These are phyloP conservation scores for Donacobius atricapilla DNA, from an alignment of 2,113 vertebrate species.

Conservation along the genomic window DNA sequence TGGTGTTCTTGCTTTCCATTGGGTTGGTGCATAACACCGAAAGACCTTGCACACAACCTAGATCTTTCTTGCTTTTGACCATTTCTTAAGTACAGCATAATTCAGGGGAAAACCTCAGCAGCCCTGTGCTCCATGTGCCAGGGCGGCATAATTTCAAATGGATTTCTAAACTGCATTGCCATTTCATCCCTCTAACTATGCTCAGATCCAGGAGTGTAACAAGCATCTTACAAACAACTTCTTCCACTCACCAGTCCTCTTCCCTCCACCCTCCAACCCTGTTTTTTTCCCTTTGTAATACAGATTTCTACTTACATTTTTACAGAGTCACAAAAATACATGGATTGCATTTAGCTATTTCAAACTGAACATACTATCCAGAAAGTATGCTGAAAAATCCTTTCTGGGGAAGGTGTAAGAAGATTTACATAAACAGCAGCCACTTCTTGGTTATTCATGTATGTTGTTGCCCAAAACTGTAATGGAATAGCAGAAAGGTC, in stretches of 20 bases:
- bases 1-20: not conserved
- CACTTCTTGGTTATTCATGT: not conserved
- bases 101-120: not conserved
- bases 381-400: conserved; percentile 29
- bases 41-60: not conserved
- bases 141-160: not conserved
- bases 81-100: not conserved
- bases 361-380: not conserved
- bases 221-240: not conserved
- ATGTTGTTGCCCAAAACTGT: not conserved
- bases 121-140: not conserved
- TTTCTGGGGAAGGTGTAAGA: conserved; percentile 34
- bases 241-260: not conserved
- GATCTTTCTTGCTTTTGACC: not conserved
- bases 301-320: not conserved
- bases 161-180: not conserved
- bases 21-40: not conserved
- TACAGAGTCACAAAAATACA: not conserved
- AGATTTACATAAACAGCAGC: conserved; percentile 34
- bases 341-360: not conserved
- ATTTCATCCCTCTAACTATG: not conserved
- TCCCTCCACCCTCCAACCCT: accelerated
- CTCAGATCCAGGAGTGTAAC: not conserved
- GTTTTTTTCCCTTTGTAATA: not conserved
- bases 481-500: not conserved